Conservation (phyloP, 2,888 invertebrate species). For the Platerodrilus igneus region DNA sequence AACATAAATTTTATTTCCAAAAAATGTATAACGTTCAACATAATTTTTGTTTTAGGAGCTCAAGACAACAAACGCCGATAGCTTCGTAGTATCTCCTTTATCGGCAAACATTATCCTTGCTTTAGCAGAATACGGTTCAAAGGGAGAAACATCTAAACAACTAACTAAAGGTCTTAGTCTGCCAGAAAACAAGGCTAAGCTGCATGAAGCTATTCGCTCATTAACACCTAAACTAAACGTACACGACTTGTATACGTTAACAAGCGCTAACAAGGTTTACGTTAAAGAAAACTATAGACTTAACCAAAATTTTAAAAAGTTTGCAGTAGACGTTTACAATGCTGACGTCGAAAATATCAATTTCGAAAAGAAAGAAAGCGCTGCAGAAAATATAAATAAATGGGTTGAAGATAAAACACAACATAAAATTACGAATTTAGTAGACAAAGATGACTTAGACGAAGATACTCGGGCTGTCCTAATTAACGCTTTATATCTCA, state of each 20-base stretch:
- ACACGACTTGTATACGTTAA: neutral
- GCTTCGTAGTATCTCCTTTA: conserved; percentile 1
- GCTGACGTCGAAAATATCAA: conserved; percentile 3
- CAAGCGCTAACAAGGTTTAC: conserved; percentile 2
- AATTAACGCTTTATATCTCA: too few relatives aligned
- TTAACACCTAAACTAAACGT: neutral
- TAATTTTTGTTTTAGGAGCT: conserved; percentile 3
- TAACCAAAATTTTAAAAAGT: neutral
- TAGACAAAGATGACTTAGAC: too few relatives aligned
- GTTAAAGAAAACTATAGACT: neutral
- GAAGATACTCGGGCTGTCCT: too few relatives aligned
- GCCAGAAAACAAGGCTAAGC: neutral
- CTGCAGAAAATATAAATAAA: conserved; percentile 37
- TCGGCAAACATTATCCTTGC: conserved; percentile 3
- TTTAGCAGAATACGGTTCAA: neutral
- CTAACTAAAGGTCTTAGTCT: neutral
- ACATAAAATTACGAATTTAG: too few relatives aligned
- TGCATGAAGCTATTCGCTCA: neutral
- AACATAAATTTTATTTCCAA: too few relatives aligned
- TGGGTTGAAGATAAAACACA: conserved; percentile 44
- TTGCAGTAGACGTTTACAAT: neutral
- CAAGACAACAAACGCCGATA: neutral
- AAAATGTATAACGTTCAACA: too few relatives aligned
- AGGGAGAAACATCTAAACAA: neutral
- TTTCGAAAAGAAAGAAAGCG: conserved; percentile 6